Percentiles rank a stretch among this genome's conserved stretches.
Conservation (phyloP, 2,888 invertebrate species). For the Synanthedon vespiformis region DNA sequence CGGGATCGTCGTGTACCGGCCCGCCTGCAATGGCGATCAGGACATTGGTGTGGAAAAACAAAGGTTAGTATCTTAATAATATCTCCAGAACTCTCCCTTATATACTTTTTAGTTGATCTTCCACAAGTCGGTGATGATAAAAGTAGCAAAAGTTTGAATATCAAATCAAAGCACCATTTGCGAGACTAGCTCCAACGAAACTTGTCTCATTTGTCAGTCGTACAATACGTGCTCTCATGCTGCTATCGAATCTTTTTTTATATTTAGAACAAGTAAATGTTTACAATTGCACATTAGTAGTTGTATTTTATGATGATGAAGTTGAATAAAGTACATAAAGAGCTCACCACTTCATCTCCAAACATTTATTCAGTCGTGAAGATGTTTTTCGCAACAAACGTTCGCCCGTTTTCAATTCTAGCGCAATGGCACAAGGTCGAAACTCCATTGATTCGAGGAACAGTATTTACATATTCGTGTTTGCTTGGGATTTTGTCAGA, state of each 20-base stretch:
- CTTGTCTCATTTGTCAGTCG: no score
- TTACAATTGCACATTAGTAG: neutral
- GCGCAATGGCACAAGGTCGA: neutral
- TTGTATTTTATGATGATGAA: no score
- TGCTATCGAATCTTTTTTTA: conserved; percentile 6
- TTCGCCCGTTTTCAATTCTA: neutral
- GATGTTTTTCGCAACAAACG: neutral
- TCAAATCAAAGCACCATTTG: no score
- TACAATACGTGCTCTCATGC: no score
- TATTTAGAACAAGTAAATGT: conserved; percentile 7
- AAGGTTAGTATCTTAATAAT: conserved; percentile 41
- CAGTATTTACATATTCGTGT: neutral
- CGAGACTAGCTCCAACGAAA: no score
- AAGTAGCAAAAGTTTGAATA: no score
- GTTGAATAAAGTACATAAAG: neutral
- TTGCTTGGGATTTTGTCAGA: neutral
- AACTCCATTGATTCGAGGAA: neutral
- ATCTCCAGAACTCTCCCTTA: no score
- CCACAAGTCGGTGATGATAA: no score
- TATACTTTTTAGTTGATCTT: neutral
- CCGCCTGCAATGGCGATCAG: conserved; percentile 64
- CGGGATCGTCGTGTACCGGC: conserved; percentile 79
- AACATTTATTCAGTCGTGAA: neutral
- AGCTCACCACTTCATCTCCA: neutral
- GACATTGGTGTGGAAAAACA: conserved; percentile 75